These are phyloP conservation scores for Arvicanthis niloticus DNA, from an alignment of 2,113 vertebrate genomes.

Conservation along the genomic window DNA sequence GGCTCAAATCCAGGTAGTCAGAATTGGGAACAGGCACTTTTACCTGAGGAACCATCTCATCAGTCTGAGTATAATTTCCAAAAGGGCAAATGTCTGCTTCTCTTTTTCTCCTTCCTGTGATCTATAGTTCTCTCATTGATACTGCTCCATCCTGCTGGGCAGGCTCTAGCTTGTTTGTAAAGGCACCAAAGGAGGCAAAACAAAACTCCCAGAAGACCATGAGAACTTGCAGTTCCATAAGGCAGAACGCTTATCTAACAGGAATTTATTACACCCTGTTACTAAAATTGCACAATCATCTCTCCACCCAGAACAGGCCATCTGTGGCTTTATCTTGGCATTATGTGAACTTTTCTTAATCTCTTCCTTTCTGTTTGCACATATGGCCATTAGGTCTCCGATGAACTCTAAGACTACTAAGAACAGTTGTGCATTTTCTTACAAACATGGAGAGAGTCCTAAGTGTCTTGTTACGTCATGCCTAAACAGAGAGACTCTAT, in stretches of 20 bases:
- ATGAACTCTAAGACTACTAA: constrained; percentile 25
- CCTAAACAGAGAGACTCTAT: constrained; percentile 23
- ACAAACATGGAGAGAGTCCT: background rate
- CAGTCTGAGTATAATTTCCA: background rate
- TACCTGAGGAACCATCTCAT: background rate
- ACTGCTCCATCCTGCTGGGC: background rate
- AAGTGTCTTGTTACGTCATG: background rate
- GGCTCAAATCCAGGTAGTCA: background rate
- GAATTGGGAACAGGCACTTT: background rate
- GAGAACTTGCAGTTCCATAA: background rate
- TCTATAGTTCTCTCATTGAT: background rate
- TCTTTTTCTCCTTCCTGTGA: background rate
- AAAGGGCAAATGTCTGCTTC: background rate
- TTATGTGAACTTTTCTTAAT: constrained; percentile 1
- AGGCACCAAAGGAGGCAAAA: background rate
- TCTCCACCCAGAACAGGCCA: background rate
- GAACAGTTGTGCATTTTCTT: background rate
- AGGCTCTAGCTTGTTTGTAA: background rate
- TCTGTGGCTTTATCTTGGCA: background rate
- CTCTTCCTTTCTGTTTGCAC: background rate
- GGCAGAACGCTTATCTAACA: background rate
- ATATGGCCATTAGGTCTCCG: background rate
- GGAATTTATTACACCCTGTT: background rate
- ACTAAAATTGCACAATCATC: background rate
- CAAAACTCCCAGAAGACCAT: background rate